Base-by-base conservation (phyloP, 2,888 invertebrate genomes). In the Netelia fuscicornis region DNA sequence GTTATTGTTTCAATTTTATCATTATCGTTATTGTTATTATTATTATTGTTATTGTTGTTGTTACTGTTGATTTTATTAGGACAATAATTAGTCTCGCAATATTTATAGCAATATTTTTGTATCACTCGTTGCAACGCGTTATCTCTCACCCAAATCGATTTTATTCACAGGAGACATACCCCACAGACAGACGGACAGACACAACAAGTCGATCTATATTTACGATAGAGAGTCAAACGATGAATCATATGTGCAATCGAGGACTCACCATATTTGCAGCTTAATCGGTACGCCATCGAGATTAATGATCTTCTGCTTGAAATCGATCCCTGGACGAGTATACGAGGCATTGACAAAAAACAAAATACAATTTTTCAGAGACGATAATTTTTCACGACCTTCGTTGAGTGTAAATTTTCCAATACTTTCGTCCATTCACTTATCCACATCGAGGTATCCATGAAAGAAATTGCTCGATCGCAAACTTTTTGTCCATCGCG, bases 291-390 rank as follows among this genome's bases (percentile, higher is more conserved):
- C 97, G 11, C 97, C 98, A 92, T 98, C 98, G 90, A 98, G 95
- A 93, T 97, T 97, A 91, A 98, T 97, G 89, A 98, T 97, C 94
- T 98, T 98, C 94, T 98, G 98, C 94, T 98, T 98, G 94, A 98
- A 98, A 94, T 98, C 98, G 93, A 98, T 97, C 89, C 98, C 98
- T 98, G 94, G 30, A 52, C 95, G 94, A 85, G 83, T 81, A 25
- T 81, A 25, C 10, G 48, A 52, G 20, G 42, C n/a, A 56, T 78
- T 54, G 3, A 42, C 11, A 23, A 77, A 37, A 60, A 23, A 58
- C 42, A 17, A 54, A 1, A 25, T 48, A 48, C 48, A 48, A 48
- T 48, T 48, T 48, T 48, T 48, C 48, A 48, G 5, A 30, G 5
- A 30, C 30, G 30, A 30, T 30, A 30, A 30, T 30, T 30, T 30